phyloP scores from a whole-genome alignment of 2,797 vertebrate species.

The Mus minutoides region DNA sequence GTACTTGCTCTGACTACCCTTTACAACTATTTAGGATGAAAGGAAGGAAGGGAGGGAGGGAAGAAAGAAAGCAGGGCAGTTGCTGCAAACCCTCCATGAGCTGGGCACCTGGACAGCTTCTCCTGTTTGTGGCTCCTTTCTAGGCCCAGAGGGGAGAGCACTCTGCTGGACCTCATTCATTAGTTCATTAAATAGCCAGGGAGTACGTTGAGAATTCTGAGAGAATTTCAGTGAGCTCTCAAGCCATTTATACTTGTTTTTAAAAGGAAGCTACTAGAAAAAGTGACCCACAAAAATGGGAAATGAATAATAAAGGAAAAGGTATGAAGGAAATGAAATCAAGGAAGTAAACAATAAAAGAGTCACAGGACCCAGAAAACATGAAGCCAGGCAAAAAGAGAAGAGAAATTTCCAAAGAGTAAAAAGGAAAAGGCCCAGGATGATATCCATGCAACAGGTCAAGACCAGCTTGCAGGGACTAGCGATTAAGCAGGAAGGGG shows the following conservation, averaged over 20 bases:
- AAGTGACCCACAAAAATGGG: neutral
- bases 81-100: neutral
- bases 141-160: neutral
- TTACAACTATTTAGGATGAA: neutral
- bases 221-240: conserved; percentile 25
- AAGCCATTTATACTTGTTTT: conserved; percentile 7
- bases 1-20: neutral
- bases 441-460: neutral
- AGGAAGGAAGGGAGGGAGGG: too few species aligned
- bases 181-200: conserved; percentile 15
- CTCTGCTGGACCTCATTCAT: neutral
- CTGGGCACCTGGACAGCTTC: neutral
- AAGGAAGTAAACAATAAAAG: neutral
- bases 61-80: neutral
- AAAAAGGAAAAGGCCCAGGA: neutral
- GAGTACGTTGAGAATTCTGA: neutral
- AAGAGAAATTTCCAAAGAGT: neutral
- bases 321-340: neutral
- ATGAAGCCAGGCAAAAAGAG: neutral
- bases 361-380: neutral
- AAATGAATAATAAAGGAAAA: neutral
- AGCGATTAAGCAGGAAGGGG: neutral
- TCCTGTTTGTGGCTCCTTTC: neutral
- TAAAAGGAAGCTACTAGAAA: neutral
- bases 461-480: neutral